A percentile compares a stretch with the other conserved stretches of the same genome.
phyloP scores from a whole-genome alignment of 1,140 invertebrate species.

The Atta colombica region DNA sequence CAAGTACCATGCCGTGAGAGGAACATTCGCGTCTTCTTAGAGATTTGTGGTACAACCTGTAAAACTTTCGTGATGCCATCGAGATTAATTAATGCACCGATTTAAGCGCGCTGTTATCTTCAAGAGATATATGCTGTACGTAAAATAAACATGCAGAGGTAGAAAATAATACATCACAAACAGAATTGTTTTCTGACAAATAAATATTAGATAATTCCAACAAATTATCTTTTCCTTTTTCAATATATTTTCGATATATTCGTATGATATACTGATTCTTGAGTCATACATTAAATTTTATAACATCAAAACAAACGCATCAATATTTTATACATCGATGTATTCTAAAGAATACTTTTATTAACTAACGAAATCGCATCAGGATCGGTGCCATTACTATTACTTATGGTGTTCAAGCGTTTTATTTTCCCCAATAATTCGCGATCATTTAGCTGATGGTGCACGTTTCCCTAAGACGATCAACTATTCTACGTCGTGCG shows the following conservation, averaged over 20 bases:
- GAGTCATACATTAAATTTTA: neutral
- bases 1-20: conserved; percentile 59
- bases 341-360: neutral
- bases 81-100: conserved; percentile 61
- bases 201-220: neutral
- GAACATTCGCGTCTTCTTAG: conserved; percentile 55
- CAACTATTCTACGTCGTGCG: conserved; percentile 34
- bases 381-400: neutral
- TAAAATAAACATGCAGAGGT: neutral
- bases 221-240: neutral
- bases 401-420: neutral
- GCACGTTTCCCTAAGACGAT: conserved; percentile 13
- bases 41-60: conserved; percentile 61
- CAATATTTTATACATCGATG: neutral
- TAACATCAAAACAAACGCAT: neutral
- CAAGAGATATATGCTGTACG: conserved; percentile 11
- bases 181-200: neutral
- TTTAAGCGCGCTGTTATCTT: conserved; percentile 52
- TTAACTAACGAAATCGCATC: conserved; percentile 9
- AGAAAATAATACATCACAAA: neutral
- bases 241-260: neutral
- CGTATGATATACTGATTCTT: neutral
- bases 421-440: conserved; percentile 23
- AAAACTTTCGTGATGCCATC: conserved; percentile 62
- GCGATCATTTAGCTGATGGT: conserved; percentile 14